Conservation (phyloP, 1,140 invertebrate genomes). For the Araneus ventricosus region DNA sequence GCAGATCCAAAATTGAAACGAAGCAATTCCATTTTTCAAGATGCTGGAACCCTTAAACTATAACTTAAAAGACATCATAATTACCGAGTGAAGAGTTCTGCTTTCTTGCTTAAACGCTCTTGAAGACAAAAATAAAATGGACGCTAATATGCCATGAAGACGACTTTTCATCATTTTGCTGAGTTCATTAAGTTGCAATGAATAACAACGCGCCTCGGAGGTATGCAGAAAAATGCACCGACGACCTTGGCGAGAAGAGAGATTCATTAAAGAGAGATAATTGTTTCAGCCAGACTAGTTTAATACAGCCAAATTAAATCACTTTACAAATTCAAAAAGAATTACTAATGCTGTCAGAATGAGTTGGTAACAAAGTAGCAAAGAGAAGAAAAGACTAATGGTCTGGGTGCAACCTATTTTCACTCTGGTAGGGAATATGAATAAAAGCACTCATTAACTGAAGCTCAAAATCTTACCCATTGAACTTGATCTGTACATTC, state of each 20-base stretch:
- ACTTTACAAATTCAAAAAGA: not conserved
- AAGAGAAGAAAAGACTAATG: not conserved
- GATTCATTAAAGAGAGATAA: not conserved
- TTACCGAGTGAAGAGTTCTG: not conserved
- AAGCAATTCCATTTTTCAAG: no score
- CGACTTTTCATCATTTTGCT: not conserved
- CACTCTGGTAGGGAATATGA: not conserved
- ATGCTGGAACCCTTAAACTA: not conserved
- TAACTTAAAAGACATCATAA: not conserved
- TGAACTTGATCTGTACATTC: not conserved
- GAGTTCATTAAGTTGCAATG: not conserved
- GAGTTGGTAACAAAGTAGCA: constrained; percentile 5
- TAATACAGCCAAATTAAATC: not conserved
- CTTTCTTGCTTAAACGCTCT: not conserved
- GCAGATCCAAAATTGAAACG: no score
- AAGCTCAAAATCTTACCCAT: not conserved
- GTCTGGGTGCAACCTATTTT: not conserved
- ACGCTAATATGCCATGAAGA: not conserved
- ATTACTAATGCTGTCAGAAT: not conserved
- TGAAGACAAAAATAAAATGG: not conserved
- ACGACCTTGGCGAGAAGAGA: not conserved
- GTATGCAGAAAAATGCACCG: not conserved
- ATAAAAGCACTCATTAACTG: not conserved
- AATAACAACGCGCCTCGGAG: not conserved
- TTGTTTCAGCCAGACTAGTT: constrained; percentile 14